A percentile compares a stretch with the other conserved stretches of the same genome.
phyloP scores from a whole-genome alignment of 2,113 vertebrate species.

The Garra rufa region DNA sequence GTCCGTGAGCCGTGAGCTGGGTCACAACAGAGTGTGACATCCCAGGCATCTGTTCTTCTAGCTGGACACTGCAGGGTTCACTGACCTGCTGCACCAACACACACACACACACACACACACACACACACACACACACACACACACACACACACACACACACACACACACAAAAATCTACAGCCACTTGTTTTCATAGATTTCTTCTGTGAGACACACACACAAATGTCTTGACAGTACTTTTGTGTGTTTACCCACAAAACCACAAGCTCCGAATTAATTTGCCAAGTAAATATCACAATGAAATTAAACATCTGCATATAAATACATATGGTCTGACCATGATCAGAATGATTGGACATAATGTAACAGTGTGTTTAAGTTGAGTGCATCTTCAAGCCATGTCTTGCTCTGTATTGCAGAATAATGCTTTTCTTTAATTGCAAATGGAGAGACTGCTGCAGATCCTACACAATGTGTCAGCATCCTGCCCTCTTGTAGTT shows the following conservation, averaged over 20 bases:
- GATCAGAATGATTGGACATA: background rate
- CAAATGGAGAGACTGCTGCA: background rate
- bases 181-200: background rate
- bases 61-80: constrained; percentile 26
- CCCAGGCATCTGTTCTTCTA: constrained; percentile 30
- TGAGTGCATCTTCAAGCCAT: background rate
- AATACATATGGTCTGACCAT: background rate
- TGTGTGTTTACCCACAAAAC: background rate
- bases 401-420: background rate
- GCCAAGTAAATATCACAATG: background rate
- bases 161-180: constrained; percentile 21
- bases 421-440: background rate
- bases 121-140: constrained; percentile 41
- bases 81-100: constrained; percentile 18
- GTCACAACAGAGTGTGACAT: constrained; percentile 26
- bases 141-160: constrained; percentile 30
- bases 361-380: background rate
- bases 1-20: background rate
- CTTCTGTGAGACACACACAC: background rate
- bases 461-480: background rate
- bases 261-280: background rate
- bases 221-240: background rate
- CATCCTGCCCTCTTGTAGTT: no score
- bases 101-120: constrained; percentile 28
- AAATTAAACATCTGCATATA: background rate